phyloP scores from a whole-genome alignment of 2,888 invertebrate species.

The Chalcis sispes region DNA sequence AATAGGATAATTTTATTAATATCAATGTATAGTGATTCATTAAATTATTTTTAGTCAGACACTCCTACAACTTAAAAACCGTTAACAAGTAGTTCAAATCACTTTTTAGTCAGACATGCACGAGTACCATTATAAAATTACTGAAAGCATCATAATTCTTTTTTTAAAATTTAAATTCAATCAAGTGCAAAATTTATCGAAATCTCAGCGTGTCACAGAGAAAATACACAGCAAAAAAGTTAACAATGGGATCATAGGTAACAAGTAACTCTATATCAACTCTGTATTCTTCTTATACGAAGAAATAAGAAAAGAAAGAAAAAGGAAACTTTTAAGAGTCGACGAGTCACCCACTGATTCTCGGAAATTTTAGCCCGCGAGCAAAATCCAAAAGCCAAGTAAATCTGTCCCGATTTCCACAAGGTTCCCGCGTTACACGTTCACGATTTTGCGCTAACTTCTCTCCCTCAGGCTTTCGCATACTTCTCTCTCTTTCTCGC shows the following conservation, averaged over 20 bases:
- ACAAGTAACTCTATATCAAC: slow-evolving; percentile 28
- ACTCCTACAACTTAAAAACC: too few species aligned
- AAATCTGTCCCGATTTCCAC: slow-evolving; percentile 66
- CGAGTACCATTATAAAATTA: not conserved
- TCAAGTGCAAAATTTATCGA: slow-evolving; percentile 16
- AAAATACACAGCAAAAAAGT: not conserved
- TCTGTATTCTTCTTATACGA: slow-evolving; percentile 2
- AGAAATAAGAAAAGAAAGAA: not conserved
- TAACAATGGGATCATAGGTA: not conserved
- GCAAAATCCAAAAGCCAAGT: slow-evolving; percentile 61
- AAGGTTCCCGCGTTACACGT: slow-evolving; percentile 42
- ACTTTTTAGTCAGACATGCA: too few species aligned
- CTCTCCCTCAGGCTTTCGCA: not conserved
- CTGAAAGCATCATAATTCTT: too few species aligned
- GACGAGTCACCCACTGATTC: not conserved
- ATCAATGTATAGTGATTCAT: too few species aligned
- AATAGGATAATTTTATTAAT: too few species aligned
- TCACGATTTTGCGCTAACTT: not conserved
- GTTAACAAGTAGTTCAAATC: too few species aligned
- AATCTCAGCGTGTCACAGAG: not conserved
- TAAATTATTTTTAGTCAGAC: too few species aligned
- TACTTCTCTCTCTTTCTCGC: not conserved
- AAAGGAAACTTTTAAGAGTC: not conserved
- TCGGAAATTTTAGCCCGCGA: not conserved
- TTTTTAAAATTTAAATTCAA: slow-evolving; percentile 11